Conservation (phyloP, 2,888 invertebrate species). For the Caenorhabditis becei region DNA sequence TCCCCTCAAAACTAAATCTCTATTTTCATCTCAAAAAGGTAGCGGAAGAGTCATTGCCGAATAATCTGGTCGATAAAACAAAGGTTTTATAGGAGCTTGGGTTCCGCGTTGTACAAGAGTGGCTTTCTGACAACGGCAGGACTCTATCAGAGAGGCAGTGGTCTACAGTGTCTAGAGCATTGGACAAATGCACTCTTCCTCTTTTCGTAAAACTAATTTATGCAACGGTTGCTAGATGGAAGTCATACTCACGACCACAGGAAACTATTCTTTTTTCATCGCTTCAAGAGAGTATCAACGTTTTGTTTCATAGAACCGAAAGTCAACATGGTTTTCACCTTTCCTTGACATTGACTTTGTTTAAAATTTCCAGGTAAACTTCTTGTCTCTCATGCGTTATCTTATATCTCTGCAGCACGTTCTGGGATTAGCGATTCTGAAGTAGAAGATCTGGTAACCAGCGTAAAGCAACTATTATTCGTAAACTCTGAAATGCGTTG, state of each 20-base stretch:
- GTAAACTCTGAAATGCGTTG: too few relatives aligned
- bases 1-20: too few relatives aligned
- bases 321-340: conserved; percentile 82
- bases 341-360: neutral
- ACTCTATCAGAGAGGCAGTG: conserved; percentile 87
- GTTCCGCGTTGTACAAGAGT: conserved; percentile 91
- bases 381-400: conserved; percentile 92
- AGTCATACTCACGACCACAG: conserved; percentile 94
- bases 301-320: conserved; percentile 84
- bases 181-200: conserved; percentile 87
- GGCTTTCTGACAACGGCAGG: conserved; percentile 93
- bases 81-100: conserved; percentile 89
- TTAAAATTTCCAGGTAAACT: conserved; percentile 87
- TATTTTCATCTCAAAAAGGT: too few relatives aligned
- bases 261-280: conserved; percentile 92
- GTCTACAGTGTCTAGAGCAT: conserved; percentile 74
- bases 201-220: conserved; percentile 97
- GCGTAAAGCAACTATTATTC: too few relatives aligned
- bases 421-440: conserved; percentile 92
- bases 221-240: conserved; percentile 94
- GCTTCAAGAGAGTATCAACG: conserved; percentile 77
- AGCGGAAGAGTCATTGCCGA: neutral
- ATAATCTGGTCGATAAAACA: neutral
- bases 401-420: conserved; percentile 97
- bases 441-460: conserved; percentile 87